Conservation (phyloP, 2,113 vertebrate genomes). For the Ploceus nigricollis region DNA sequence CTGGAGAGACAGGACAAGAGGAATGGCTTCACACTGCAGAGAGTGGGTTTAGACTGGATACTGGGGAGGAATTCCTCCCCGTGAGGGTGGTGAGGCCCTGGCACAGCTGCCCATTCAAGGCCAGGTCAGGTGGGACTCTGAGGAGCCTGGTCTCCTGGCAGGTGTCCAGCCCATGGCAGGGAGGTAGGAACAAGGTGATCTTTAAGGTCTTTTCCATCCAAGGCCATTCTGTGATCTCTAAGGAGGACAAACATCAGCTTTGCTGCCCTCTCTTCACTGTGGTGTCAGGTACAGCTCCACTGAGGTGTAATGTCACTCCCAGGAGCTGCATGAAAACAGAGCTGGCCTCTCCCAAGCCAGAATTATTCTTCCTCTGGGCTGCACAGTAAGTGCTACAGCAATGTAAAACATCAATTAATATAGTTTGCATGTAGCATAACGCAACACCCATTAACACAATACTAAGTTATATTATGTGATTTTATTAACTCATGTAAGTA, state of each 20-base stretch:
- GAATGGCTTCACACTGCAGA: neutral
- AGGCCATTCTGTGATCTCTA: neutral
- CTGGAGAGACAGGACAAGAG: neutral
- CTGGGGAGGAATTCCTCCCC: neutral
- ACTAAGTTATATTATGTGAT: slow-evolving; percentile 68
- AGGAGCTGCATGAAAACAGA: neutral
- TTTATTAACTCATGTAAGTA: slow-evolving; percentile 72
- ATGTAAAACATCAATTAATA: slow-evolving; percentile 49
- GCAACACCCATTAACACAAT: slow-evolving; percentile 68
- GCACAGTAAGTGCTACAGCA: slow-evolving; percentile 31
- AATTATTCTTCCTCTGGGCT: slow-evolving; percentile 9
- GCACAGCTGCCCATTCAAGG: neutral
- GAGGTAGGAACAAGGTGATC: no score
- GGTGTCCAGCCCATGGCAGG: neutral
- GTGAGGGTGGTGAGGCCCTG: neutral
- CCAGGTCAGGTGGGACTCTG: no score
- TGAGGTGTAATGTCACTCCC: neutral
- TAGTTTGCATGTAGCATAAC: slow-evolving; percentile 55
- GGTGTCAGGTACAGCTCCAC: neutral
- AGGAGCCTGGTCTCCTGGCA: no score
- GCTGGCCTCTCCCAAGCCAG: neutral
- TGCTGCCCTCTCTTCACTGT: neutral
- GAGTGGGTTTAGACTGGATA: neutral
- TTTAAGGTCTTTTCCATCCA: neutral
- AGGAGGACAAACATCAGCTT: neutral